Conservation (phyloP, 2,113 vertebrate species). For the Forbesichthys agassizii region DNA sequence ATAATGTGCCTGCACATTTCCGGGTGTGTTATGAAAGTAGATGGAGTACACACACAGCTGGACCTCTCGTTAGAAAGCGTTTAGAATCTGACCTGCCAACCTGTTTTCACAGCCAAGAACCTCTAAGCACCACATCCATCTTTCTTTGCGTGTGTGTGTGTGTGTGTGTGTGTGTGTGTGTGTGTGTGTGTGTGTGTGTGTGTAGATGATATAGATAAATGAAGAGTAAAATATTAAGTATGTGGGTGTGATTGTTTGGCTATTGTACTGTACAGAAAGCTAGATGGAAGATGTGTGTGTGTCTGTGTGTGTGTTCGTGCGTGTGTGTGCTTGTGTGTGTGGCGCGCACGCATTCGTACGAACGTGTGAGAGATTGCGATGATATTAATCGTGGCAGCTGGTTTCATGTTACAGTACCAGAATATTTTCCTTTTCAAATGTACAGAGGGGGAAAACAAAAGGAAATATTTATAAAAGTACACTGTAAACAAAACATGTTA, state of each 20-base stretch:
- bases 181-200: not conserved
- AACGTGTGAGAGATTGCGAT: too few species aligned
- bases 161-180: conserved; percentile 1
- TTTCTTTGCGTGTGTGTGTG: not conserved
- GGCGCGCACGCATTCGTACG: not conserved
- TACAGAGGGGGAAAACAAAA: not conserved
- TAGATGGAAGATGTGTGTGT: not conserved
- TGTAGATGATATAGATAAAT: not conserved
- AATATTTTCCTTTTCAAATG: not conserved
- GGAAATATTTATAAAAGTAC: too few species aligned
- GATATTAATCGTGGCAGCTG: not conserved
- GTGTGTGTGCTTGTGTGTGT: not conserved
- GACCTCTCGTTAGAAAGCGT: conserved; percentile 59
- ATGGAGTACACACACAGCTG: conserved; percentile 63
- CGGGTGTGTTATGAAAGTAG: conserved; percentile 32
- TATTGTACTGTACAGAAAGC: not conserved
- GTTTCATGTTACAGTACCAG: not conserved
- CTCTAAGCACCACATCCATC: conserved; percentile 16
- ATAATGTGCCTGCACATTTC: not conserved
- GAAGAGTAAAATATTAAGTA: too few species aligned
- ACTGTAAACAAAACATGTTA: too few species aligned
- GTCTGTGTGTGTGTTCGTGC: not conserved
- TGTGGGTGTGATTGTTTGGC: too few species aligned
- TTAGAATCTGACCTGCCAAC: conserved; percentile 53
- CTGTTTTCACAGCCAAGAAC: conserved; percentile 53